These are phyloP conservation scores for Trididemnum clinides DNA, from an alignment of 23 tunicate species.

Conservation along the genomic window DNA sequence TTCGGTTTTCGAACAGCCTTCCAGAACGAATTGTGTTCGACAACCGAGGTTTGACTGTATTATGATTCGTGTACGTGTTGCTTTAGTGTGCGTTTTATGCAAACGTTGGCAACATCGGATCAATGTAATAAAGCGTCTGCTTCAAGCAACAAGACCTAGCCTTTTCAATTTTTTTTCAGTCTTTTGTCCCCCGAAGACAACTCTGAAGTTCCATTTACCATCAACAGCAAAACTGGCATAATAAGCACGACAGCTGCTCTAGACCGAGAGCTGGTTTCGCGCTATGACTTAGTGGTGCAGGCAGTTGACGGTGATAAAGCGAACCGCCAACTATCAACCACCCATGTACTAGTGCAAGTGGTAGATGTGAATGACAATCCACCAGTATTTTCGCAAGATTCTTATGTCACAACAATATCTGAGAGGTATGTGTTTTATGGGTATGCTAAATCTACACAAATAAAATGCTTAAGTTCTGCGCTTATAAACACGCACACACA, in stretches of 20 bases:
- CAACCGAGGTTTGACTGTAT: no score
- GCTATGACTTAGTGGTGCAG: conserved; percentile 8
- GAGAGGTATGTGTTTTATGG: conserved; percentile 12
- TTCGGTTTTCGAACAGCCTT: no score
- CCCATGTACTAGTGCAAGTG: conserved; percentile 40
- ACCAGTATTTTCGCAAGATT: conserved; percentile 10
- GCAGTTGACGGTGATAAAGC: conserved; percentile 15
- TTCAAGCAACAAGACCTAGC: background rate
- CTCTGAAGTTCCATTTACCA: background rate
- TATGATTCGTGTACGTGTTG: no score
- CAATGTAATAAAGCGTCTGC: no score
- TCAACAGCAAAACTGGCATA: conserved; percentile 36
- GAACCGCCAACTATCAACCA: background rate
- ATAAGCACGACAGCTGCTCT: background rate
- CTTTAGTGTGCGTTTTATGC: no score
- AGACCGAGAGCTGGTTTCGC: conserved; percentile 24
- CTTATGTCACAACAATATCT: background rate
- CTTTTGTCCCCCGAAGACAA: background rate
- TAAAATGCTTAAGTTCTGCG: background rate
- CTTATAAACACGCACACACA: no score
- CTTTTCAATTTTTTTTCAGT: background rate
- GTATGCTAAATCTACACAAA: no score
- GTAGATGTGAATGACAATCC: conserved; percentile 48
- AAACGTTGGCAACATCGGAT: no score
- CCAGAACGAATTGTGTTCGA: no score